Evolutionary conservation across 1,140 invertebrate species (phyloP), one percentile per base, ranked within the genome.

Genomic region (Elymnias hypermnestra): DNA sequence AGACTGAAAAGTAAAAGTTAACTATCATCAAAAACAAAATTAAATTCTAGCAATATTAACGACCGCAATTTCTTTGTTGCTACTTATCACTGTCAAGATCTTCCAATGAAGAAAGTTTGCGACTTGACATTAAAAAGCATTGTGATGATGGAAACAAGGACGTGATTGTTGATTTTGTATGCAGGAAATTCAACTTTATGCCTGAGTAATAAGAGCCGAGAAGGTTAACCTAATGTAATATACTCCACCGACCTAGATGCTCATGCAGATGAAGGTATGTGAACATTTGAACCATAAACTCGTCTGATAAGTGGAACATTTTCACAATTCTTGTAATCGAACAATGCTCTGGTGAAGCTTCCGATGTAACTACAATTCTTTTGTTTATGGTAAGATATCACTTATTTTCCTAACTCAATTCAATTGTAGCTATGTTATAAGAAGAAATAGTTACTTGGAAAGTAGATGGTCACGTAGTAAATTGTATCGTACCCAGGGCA

Each of bases 301-400:
- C 37, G 28, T 49, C 38, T 25, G 14, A 37, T 49, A 56, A 51
- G 42, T 56, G 47, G 47, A 35, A 28, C 53, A 43, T 50, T 56
- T 50, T 56, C 53, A 46, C 53, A 51, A 56, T 42, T 47, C 31
- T 39, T 26, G 21, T 29, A 21, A 48, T 31, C 22, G 29, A 50
- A 55, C 53, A 55, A 55, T 50, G 38, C 29, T 21, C 19, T 33
- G 7, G 29, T 15, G 37, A 17, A 9, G 17, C 37, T 49, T 49
- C 38, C 38, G 37, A 41, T 41, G 23, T 21, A 26, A 7, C 4
- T 23, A 29, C 22, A 41, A 49, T 49, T 49, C 38, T 41, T 49
- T 49, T 49, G 46, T 49, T 49, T 49, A 25, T 5, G 9, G 23
- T 49, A 26, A 35, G 33, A 38, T 49, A 33, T 33, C 29, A 5